Evolutionary conservation across 2,797 vertebrate species (phyloP).

Genomic region (Melanotaenia maccullochi): DNA sequence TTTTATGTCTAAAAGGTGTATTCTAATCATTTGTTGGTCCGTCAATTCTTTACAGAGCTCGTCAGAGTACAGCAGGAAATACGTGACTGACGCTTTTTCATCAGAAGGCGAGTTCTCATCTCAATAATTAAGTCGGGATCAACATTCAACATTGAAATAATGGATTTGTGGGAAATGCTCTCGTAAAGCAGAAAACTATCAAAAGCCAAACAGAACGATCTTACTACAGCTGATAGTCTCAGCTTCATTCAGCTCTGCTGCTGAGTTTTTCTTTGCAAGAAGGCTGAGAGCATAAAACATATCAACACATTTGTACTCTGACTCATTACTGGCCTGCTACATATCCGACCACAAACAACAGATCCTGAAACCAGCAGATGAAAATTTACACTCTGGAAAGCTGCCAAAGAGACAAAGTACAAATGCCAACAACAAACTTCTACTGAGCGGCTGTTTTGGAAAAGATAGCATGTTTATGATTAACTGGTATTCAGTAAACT

Average conservation of each 20-base stretch:
- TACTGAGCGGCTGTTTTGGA: not conserved
- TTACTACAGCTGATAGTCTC: not conserved
- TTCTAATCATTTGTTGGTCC: not conserved
- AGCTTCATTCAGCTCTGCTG: not conserved
- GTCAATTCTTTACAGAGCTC: not conserved
- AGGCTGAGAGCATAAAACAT: not conserved
- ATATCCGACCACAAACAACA: conserved; percentile 4
- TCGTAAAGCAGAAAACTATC: too few species aligned
- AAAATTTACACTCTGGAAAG: not conserved
- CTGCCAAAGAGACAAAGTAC: conserved; percentile 18
- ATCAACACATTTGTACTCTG: not conserved
- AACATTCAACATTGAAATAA: not conserved
- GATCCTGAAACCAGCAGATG: not conserved
- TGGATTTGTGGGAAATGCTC: too few species aligned
- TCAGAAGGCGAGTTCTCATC: not conserved
- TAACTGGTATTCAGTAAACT: not conserved
- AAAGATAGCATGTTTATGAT: conserved; percentile 2
- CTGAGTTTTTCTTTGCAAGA: too few species aligned
- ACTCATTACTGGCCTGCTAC: not conserved
- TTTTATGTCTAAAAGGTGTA: not conserved
- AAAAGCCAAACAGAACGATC: not conserved
- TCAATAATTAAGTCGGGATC: not conserved
- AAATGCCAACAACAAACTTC: not conserved
- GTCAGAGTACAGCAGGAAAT: not conserved
- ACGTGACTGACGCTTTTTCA: not conserved